phyloP scores from a whole-genome alignment of 2,888 invertebrate genomes.

The Elmis aenea region DNA sequence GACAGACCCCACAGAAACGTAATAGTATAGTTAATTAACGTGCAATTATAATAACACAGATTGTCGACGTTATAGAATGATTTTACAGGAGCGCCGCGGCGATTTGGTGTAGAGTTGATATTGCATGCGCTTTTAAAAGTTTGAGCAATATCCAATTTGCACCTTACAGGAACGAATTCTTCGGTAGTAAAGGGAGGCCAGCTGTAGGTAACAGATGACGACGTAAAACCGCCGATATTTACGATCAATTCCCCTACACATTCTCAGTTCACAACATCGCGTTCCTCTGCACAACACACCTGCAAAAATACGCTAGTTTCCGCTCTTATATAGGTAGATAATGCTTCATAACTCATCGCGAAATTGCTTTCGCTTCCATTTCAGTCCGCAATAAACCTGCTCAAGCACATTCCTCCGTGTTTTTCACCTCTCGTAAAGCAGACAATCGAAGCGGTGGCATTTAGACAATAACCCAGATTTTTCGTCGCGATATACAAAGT shows the following conservation, averaged over 20 bases:
- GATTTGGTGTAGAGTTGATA: too few relatives aligned
- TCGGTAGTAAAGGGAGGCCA: conserved; percentile 14
- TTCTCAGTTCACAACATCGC: conserved; percentile 35
- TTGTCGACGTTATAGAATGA: too few relatives aligned
- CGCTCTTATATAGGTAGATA: conserved; percentile 46
- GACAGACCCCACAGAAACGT: neutral
- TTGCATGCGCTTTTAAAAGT: too few relatives aligned
- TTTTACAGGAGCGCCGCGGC: too few relatives aligned
- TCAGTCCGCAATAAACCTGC: conserved; percentile 45
- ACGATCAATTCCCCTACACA: conserved; percentile 45
- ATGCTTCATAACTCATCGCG: conserved; percentile 47
- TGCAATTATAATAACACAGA: neutral
- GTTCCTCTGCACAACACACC: conserved; percentile 41
- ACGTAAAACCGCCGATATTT: conserved; percentile 47
- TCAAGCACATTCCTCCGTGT: conserved; percentile 37
- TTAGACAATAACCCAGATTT: conserved; percentile 16
- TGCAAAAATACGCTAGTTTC: conserved; percentile 47
- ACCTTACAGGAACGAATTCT: conserved; percentile 15
- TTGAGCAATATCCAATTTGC: conserved; percentile 18
- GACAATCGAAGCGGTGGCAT: conserved; percentile 32
- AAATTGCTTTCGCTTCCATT: conserved; percentile 48
- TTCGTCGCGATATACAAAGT: too few relatives aligned
- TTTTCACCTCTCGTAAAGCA: conserved; percentile 38
- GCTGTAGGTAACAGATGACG: conserved; percentile 47
- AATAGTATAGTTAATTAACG: neutral